Base-by-base conservation (phyloP, 1,140 invertebrate genomes). In the Cataglyphis hispanica region DNA sequence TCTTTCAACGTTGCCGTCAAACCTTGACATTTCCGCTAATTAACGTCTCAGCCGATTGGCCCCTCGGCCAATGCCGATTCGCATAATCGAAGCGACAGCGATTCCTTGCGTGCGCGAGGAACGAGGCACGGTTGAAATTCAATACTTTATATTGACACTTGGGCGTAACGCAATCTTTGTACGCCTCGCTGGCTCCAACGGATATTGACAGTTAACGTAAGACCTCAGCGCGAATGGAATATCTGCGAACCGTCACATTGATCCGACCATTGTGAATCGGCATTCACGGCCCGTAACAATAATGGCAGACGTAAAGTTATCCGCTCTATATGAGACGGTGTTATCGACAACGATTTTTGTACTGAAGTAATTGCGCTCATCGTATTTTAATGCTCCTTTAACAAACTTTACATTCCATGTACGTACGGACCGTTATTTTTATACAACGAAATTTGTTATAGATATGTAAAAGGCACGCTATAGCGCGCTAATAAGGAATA, bases 131-230 rank as follows among this genome's bases (percentile, higher is more conserved):
- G 56, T 63, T 83, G 84, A 83, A 86, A 86, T 72, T 70, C 63
- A 61, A 86, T 83, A 83, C 67, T 83, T 83, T 43, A 46, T 74
- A 83, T 83, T 60, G 78, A 83, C 67, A 60, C 64, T 70, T 63
- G 64, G 46, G 46, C 64, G 64, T 86, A 84, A 86, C 66, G 53
- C 56, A 69, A 86, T 86, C 77, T 72, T 86, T 83, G 16, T 31
- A 40, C 61, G 76, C 58, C 64, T 70, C 25, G 78, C 67, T 81
- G 66, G 66, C 66, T 83, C 67, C 78, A 13, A 83, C 78, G 67
- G 53, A 83, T 74, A 83, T 83, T 74, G 78, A 83, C 78, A 46
- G 78, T 83, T 60, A 40, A 83, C 37, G 66, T 25, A 67, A 80
- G 77, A 81, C 50, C 25, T 76, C n/a, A 37, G 13, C 58, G 5